These are phyloP conservation scores for Maconellicoccus hirsutus DNA, from an alignment of 1,140 invertebrate species.

Conservation along the genomic window DNA sequence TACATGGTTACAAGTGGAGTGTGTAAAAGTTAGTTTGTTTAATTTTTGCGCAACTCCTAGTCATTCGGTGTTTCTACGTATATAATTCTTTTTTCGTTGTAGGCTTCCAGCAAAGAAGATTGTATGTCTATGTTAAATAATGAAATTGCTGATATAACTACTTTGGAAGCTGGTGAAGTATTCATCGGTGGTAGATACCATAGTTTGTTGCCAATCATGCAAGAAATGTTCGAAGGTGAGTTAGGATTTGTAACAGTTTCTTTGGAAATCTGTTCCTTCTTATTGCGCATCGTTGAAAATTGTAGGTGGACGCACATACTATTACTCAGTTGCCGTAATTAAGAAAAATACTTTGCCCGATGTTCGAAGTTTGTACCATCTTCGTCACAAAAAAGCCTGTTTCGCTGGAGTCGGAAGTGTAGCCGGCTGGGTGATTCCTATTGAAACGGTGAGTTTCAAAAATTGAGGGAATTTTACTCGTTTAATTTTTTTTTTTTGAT, in stretches of 20 bases:
- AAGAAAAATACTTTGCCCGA: constrained; percentile 50
- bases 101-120: constrained; percentile 65
- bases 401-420: constrained; percentile 80
- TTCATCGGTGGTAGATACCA: constrained; percentile 85
- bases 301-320: constrained; percentile 44
- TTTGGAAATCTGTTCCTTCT: neutral
- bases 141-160: constrained; percentile 69
- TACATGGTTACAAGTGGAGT: constrained; percentile 48
- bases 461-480: constrained; percentile 24
- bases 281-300: too few relatives aligned
- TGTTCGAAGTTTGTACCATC: constrained; percentile 49
- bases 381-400: constrained; percentile 69
- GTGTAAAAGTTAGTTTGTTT: constrained; percentile 41
- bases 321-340: constrained; percentile 77
- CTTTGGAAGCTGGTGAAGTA: constrained; percentile 82
- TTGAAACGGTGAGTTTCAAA: constrained; percentile 53
- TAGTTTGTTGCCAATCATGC: constrained; percentile 80
- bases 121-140: constrained; percentile 66
- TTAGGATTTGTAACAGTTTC: constrained; percentile 15
- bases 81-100: constrained; percentile 24
- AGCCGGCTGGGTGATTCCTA: constrained; percentile 86
- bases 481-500: neutral
- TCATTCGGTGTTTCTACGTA: constrained; percentile 18
- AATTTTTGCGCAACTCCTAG: neutral
- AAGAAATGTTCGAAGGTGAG: constrained; percentile 52